phyloP scores from a whole-genome alignment of 2,113 vertebrate genomes.

The Ginglymostoma cirratum region DNA sequence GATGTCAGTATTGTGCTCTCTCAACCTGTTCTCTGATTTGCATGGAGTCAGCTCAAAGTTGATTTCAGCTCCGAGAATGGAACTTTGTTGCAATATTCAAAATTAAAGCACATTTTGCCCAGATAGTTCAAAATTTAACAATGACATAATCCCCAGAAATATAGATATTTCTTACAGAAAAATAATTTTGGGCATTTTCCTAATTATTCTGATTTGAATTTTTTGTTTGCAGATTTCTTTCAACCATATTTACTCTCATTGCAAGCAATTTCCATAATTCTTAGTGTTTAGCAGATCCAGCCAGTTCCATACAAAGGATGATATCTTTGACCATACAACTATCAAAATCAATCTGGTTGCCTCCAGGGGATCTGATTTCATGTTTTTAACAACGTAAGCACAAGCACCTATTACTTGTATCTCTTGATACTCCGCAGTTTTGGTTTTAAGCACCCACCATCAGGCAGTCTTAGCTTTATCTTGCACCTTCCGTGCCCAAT shows the following conservation, averaged over 20 bases:
- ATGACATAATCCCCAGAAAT: neutral
- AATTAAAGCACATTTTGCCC: neutral
- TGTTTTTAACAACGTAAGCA: neutral
- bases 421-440: neutral
- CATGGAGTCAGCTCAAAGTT: neutral
- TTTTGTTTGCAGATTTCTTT: no score
- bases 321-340: no score
- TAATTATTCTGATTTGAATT: no score
- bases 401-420: neutral
- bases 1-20: neutral
- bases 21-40: neutral
- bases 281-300: no score
- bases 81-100: neutral
- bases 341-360: neutral
- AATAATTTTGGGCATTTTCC: neutral
- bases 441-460: neutral
- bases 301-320: no score
- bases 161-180: neutral
- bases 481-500: neutral
- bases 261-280: no score
- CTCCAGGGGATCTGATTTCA: neutral
- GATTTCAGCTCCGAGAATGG: neutral
- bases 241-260: no score
- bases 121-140: neutral
- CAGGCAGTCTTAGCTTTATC: neutral